Conservation (phyloP, 1,140 invertebrate species). For the Psix sp. region DNA sequence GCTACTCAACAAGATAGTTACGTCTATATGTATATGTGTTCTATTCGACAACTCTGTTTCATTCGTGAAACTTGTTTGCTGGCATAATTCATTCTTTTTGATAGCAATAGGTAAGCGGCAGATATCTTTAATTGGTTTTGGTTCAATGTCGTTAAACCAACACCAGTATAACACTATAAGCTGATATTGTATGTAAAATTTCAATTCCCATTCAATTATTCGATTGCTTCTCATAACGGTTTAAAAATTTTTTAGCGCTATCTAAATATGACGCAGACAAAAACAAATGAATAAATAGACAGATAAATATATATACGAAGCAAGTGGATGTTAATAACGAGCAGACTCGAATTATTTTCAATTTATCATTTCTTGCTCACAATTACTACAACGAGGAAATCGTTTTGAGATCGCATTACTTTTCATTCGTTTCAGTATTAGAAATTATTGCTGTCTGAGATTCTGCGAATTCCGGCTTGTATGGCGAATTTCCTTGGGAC, state of each 20-base stretch:
- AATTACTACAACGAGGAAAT: constrained; percentile 19
- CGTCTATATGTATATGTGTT: constrained; percentile 15
- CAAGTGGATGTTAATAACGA: too few relatives aligned
- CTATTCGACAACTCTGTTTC: constrained; percentile 25
- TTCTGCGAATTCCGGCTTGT: constrained; percentile 17
- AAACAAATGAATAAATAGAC: too few relatives aligned
- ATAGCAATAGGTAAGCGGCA: too few relatives aligned
- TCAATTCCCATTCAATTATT: too few relatives aligned
- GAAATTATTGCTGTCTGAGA: constrained; percentile 32
- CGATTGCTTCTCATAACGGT: too few relatives aligned
- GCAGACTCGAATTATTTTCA: neutral
- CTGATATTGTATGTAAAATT: too few relatives aligned
- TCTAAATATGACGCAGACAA: too few relatives aligned
- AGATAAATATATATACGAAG: too few relatives aligned
- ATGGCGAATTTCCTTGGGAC: constrained; percentile 23
- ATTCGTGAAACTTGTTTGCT: constrained; percentile 39
- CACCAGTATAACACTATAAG: too few relatives aligned
- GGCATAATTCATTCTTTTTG: constrained; percentile 42
- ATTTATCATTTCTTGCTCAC: constrained; percentile 8
- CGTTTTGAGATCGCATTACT: constrained; percentile 38
- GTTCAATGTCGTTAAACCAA: too few relatives aligned
- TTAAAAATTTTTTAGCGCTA: too few relatives aligned
- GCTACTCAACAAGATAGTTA: constrained; percentile 37
- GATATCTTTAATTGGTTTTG: too few relatives aligned
- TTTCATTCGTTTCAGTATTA: constrained; percentile 31